Base-by-base conservation (phyloP, 2,888 invertebrate genomes). In the Acleris cristana region DNA sequence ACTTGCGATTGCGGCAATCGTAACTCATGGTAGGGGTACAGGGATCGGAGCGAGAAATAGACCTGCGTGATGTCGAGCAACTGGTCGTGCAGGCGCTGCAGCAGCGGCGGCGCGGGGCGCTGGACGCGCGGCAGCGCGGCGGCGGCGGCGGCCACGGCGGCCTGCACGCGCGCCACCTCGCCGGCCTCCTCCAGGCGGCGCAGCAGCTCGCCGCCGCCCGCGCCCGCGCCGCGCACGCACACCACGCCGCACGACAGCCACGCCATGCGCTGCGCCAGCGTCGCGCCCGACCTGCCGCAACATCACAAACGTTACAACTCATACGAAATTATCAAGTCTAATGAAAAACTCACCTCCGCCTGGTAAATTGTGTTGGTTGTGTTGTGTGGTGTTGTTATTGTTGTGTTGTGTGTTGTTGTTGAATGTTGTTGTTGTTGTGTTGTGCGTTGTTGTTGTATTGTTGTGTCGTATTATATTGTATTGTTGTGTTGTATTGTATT, bases 241-340 rank as follows among this genome's bases (percentile, higher is more conserved):
- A 99, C 97, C 71, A 99, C 97, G 48, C 99, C 98, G 75, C 98
- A 95, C 0, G 98, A 97, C 79, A 99, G 92, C 93, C 99, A 98
- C 77, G 97, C 96, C 74, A 99, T 95, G 72, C 99, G 95, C 84
- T 98, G 96, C 26, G 95, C 93, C 52, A 99, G 90, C 1, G 95
- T 94, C 65, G 98, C 94, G 58, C 95, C 95, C 19, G 95, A 94
- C 14, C 97, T 98, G 73, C 0, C 51, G 19, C 26, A 12, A 1
- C n/a, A 48, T 2, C n/a, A 65, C 45, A 19, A 34, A 34, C 34
- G 10, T 34, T 34, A 34, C 34, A 34, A 8, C 10, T 34, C 1
- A 34, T 34, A 10, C 10, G 34, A 34, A 34, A 34, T 30, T 2
- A 30, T 0, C 30, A 10, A 30, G 1, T 30, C 30, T 30, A 3